Conservation (phyloP, 2,888 invertebrate genomes). For the Lordiphosa fenestrarum region DNA sequence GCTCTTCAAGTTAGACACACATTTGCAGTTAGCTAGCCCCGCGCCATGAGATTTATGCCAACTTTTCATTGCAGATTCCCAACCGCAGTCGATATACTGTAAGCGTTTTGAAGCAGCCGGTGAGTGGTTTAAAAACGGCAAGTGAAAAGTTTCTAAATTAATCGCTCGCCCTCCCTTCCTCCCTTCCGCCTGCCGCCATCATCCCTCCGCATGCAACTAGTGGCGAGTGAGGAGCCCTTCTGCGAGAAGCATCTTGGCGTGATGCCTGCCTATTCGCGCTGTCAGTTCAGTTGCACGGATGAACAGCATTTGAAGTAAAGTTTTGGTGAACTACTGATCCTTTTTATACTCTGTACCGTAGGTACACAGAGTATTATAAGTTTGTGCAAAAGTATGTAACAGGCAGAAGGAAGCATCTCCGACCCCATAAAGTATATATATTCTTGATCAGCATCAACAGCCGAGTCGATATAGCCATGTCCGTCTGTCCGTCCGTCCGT, state of each 20-base stretch:
- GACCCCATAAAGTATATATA: too few relatives aligned
- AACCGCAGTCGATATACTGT: conserved; percentile 24
- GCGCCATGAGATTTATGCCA: conserved; percentile 6
- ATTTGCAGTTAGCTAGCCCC: conserved; percentile 1
- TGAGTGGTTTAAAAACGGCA: conserved; percentile 14
- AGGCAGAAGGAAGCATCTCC: too few relatives aligned
- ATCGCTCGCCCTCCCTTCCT: neutral
- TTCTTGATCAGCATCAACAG: too few relatives aligned
- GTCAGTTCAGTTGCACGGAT: conserved; percentile 1
- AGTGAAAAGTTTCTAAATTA: conserved; percentile 10
- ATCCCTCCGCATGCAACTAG: conserved; percentile 3
- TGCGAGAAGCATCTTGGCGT: conserved; percentile 10
- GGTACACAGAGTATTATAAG: too few relatives aligned
- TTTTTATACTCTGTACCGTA: too few relatives aligned
- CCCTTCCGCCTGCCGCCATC: too few relatives aligned
- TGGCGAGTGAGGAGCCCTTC: neutral
- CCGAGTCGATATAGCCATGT: too few relatives aligned
- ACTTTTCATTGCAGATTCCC: conserved; percentile 2
- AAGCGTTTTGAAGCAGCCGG: conserved; percentile 1
- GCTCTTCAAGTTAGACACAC: conserved; percentile 6
- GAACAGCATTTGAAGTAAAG: neutral
- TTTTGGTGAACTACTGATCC: too few relatives aligned
- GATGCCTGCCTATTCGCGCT: neutral
- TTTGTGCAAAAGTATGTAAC: too few relatives aligned
- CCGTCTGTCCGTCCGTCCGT: too few relatives aligned